Percentiles rank a stretch among this genome's conserved stretches.
These are phyloP conservation scores for Holacanthella duospinosa DNA, from an alignment of 2,888 invertebrate genomes.

Conservation along the genomic window DNA sequence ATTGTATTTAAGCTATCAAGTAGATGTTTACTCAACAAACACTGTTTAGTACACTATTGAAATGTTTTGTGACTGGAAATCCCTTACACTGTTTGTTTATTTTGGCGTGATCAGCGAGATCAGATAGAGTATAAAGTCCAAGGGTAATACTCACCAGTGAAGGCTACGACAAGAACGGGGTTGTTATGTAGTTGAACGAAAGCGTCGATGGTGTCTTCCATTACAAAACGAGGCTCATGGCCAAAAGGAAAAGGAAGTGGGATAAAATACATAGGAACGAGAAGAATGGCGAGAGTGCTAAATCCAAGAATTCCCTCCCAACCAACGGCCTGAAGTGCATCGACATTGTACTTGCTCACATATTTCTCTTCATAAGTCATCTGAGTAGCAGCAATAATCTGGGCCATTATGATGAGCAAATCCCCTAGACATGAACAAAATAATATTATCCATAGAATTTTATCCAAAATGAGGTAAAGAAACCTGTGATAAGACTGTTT, in stretches of 20 bases:
- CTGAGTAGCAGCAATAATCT: slow-evolving; percentile 74
- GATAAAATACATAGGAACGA: slow-evolving; percentile 71
- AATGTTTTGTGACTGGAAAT: too few relatives aligned
- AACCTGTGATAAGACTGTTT: slow-evolving; percentile 34
- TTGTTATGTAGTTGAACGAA: slow-evolving; percentile 67
- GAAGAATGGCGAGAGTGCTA: slow-evolving; percentile 50
- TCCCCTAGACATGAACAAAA: slow-evolving; percentile 43
- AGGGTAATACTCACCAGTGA: slow-evolving; percentile 48
- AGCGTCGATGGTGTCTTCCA: slow-evolving; percentile 79
- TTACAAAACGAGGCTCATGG: slow-evolving; percentile 57
- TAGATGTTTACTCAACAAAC: too few relatives aligned
- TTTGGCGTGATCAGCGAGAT: too few relatives aligned
- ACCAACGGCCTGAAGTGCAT: slow-evolving; percentile 77
- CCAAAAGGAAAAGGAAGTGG: slow-evolving; percentile 65
- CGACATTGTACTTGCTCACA: slow-evolving; percentile 70
- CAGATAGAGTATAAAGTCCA: not conserved
- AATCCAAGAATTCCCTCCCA: slow-evolving; percentile 80
- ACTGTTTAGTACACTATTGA: too few relatives aligned
- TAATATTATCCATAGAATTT: not conserved
- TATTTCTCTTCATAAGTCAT: slow-evolving; percentile 93
- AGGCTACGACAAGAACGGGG: slow-evolving; percentile 52
- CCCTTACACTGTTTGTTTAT: too few relatives aligned
- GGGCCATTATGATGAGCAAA: slow-evolving; percentile 50
- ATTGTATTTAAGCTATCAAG: too few relatives aligned
- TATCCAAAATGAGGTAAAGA: not conserved